phyloP scores from a whole-genome alignment of 2,113 vertebrate species.

The Benthochromis sp. region DNA sequence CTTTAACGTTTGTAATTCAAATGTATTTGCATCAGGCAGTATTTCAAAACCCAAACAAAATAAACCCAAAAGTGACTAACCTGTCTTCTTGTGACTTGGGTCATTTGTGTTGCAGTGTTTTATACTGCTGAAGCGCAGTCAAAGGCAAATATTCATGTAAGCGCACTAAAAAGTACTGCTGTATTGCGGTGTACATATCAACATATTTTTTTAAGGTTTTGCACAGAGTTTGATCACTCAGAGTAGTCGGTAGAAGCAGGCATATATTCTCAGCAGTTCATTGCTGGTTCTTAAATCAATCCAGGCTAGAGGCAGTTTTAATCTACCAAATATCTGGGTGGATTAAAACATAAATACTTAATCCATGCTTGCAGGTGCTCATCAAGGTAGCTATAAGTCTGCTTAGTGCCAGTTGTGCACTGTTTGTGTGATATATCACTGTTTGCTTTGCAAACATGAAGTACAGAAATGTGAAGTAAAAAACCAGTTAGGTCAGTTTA shows the following conservation, averaged over 20 bases:
- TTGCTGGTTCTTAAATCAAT: not conserved
- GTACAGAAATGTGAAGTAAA: not conserved
- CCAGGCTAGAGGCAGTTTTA: not conserved
- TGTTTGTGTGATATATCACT: not conserved
- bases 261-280: not conserved
- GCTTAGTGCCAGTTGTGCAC: not conserved
- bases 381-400: not conserved
- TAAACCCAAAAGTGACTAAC: not conserved
- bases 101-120: not conserved
- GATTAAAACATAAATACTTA: not conserved
- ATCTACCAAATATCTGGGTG: not conserved
- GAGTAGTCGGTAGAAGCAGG: not conserved
- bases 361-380: not conserved
- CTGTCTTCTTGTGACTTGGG: not conserved
- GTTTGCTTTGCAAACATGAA: not conserved
- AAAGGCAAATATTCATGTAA: not conserved
- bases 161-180: not conserved
- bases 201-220: not conserved
- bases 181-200: not conserved
- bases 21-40: fast-evolving
- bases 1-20: not conserved
- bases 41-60: not conserved
- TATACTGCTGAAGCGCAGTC: not conserved
- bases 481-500: not conserved
- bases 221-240: not conserved